Percentiles rank a stretch among this genome's conserved stretches.
Conservation (phyloP, 2,888 invertebrate species). For the Argynnis bischoffii region DNA sequence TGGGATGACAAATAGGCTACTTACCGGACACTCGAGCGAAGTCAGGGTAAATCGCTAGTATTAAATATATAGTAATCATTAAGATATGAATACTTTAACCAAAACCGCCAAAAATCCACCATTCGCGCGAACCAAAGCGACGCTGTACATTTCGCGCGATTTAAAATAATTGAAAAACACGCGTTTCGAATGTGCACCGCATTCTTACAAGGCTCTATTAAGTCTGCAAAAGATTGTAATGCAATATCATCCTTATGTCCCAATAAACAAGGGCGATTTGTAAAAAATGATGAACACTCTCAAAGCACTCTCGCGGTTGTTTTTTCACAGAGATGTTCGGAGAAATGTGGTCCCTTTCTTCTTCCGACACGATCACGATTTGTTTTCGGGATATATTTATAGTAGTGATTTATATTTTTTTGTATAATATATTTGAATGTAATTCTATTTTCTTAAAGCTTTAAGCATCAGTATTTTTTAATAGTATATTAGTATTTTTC, state of each 20-base stretch:
- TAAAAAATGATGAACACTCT: slow-evolving; percentile 13
- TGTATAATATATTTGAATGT: not conserved
- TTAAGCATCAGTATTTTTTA: no score
- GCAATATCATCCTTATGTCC: slow-evolving; percentile 28
- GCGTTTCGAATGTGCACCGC: slow-evolving; percentile 57
- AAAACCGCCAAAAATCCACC: slow-evolving; percentile 41
- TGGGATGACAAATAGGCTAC: no score
- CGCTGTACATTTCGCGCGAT: slow-evolving; percentile 53
- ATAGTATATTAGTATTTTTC: no score
- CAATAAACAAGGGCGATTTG: slow-evolving; percentile 24
- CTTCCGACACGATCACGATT: slow-evolving; percentile 53
- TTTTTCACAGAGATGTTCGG: slow-evolving; percentile 58
- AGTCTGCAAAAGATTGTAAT: slow-evolving; percentile 40
- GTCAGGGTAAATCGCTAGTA: no score
- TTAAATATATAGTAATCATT: not conserved
- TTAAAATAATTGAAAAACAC: slow-evolving; percentile 65
- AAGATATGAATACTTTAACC: slow-evolving; percentile 14
- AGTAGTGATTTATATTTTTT: not conserved
- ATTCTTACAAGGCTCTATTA: slow-evolving; percentile 66
- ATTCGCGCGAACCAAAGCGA: slow-evolving; percentile 41
- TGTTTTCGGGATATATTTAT: slow-evolving; percentile 8
- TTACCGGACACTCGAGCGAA: no score
- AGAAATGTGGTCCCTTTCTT: slow-evolving; percentile 54
- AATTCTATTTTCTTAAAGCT: no score
- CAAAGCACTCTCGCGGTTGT: slow-evolving; percentile 48